phyloP scores from a whole-genome alignment of 1,140 invertebrate genomes.

The Parasteatoda tepidariorum region DNA sequence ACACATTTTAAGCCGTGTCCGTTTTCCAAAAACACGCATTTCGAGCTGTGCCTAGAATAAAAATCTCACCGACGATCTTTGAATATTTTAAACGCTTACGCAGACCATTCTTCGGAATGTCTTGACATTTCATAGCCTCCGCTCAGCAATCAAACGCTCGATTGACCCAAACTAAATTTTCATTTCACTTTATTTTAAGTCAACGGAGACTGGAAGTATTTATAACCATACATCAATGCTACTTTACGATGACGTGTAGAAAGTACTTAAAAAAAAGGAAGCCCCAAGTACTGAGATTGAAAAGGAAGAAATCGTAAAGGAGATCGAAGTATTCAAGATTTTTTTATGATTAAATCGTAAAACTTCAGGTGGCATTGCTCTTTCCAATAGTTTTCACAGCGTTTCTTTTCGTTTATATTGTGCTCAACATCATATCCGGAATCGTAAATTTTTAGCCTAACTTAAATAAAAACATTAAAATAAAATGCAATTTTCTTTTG shows the following conservation, averaged over 20 bases:
- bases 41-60: no score
- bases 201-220: no score
- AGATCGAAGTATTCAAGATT: conserved; percentile 38
- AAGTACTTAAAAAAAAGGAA: conserved; percentile 8
- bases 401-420: conserved; percentile 19
- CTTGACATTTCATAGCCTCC: background rate
- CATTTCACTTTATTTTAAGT: background rate
- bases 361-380: conserved; percentile 33
- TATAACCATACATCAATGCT: background rate
- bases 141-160: background rate
- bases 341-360: conserved; percentile 51
- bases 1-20: no score
- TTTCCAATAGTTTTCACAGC: conserved; percentile 11
- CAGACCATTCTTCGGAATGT: background rate
- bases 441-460: conserved; percentile 39
- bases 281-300: conserved; percentile 25
- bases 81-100: background rate
- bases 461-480: no score
- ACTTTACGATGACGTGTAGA: conserved; percentile 12
- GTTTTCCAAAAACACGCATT: no score
- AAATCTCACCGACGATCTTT: background rate
- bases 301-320: conserved; percentile 29
- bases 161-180: background rate
- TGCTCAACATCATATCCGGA: conserved; percentile 14
- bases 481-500: conserved; percentile 25